phyloP scores from a whole-genome alignment of 2,113 vertebrate genomes.

The Leptodactylus fuscus region DNA sequence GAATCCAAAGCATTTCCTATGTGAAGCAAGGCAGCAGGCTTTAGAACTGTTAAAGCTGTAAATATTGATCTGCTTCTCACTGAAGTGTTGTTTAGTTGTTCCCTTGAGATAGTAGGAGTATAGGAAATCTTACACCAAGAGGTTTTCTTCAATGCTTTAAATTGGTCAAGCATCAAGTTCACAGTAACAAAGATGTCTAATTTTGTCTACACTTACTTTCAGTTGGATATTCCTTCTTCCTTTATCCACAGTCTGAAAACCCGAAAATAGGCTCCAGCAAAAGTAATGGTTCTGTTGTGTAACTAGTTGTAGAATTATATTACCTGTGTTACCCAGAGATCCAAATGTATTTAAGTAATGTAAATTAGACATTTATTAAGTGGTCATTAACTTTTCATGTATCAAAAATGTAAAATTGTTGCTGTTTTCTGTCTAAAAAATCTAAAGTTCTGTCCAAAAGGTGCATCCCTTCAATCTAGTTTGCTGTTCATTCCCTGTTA shows the following conservation, averaged over 20 bases:
- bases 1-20: conserved; percentile 20
- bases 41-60: conserved; percentile 45
- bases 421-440: too few relatives aligned
- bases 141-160: conserved; percentile 34
- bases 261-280: not conserved
- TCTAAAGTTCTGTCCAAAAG: too few relatives aligned
- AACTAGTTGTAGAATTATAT: too few relatives aligned
- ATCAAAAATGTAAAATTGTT: too few relatives aligned
- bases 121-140: conserved; percentile 34
- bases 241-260: not conserved
- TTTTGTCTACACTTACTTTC: not conserved
- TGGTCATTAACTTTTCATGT: too few relatives aligned
- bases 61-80: conserved; percentile 49
- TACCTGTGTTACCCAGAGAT: too few relatives aligned
- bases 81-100: conserved; percentile 44
- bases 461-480: too few relatives aligned
- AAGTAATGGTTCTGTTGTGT: too few relatives aligned
- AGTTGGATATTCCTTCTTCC: not conserved
- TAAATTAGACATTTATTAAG: too few relatives aligned
- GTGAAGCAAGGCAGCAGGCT: conserved; percentile 22
- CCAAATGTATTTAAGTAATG: too few relatives aligned
- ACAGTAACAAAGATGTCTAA: conserved; percentile 47
- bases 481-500: too few relatives aligned
- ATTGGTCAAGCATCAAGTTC: not conserved
- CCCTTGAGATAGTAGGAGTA: conserved; percentile 2